These are phyloP conservation scores for Engraulis encrasicolus DNA, from an alignment of 2,113 vertebrate species.

Conservation along the genomic window DNA sequence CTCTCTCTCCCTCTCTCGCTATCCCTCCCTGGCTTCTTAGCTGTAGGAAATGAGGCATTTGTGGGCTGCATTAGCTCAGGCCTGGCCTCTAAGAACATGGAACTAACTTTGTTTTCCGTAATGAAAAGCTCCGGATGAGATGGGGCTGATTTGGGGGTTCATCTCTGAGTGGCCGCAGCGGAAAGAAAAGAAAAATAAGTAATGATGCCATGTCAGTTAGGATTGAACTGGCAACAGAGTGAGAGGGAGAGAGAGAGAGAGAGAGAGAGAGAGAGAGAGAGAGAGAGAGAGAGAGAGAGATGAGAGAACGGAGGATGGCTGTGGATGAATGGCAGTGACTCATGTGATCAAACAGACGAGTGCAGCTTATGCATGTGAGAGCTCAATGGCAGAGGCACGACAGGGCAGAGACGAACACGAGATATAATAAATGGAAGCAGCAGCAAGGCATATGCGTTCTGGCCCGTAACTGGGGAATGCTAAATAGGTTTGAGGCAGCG, in stretches of 20 bases:
- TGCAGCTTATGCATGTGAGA: not conserved
- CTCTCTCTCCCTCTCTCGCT: not conserved
- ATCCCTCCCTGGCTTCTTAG: not conserved
- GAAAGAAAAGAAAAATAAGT: not conserved
- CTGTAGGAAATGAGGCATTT: not conserved
- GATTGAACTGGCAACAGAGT: not conserved
- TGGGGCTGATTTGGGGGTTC: not conserved
- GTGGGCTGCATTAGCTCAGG: not conserved
- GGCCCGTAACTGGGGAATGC: no score
- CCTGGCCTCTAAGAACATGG: conserved; percentile 8
- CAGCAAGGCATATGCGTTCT: no score
- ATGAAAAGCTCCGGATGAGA: conserved; percentile 7
- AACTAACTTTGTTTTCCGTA: conserved; percentile 4
- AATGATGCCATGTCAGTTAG: not conserved
- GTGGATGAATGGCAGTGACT: not conserved
- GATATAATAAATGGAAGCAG: no score
- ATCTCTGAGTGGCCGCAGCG: not conserved
- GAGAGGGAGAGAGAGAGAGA: not conserved
- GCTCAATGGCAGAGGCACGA: no score
- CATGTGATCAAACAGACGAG: not conserved
- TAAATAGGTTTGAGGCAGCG: no score
- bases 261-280: no score
- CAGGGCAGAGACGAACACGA: no score
- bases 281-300: not conserved
- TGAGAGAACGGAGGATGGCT: no score